These are phyloP conservation scores for Chelmon rostratus DNA, from an alignment of 2,797 vertebrate species.

Conservation along the genomic window DNA sequence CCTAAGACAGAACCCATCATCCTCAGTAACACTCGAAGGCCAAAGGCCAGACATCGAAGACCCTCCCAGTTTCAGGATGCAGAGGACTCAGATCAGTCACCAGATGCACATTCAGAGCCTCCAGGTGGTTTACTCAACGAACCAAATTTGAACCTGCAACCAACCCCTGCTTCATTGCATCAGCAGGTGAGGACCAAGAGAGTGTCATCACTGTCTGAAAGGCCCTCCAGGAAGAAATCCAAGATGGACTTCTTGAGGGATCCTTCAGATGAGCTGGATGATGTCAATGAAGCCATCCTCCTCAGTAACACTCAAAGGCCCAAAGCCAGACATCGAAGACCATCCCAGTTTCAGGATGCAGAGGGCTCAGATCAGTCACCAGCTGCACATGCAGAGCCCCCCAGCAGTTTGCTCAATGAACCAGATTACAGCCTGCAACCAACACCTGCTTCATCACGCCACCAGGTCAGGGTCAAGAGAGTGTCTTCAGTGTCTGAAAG, in stretches of 20 bases:
- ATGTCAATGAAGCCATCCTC: slow-evolving; percentile 63
- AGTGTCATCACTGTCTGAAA: slow-evolving; percentile 81
- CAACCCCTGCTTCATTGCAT: slow-evolving; percentile 44
- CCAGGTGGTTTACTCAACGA: slow-evolving; percentile 13
- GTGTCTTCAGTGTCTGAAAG: slow-evolving; percentile 82
- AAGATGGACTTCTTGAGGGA: slow-evolving; percentile 78
- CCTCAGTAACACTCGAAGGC: slow-evolving; percentile 44
- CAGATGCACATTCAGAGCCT: slow-evolving; percentile 20
- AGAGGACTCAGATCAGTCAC: slow-evolving; percentile 36
- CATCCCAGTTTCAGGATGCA: slow-evolving; percentile 31
- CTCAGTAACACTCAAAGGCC: slow-evolving; percentile 41
- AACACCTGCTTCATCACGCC: slow-evolving; percentile 48
- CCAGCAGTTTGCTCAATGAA: slow-evolving; percentile 10
- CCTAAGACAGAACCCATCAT: slow-evolving; percentile 64
- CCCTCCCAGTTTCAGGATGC: slow-evolving; percentile 29
- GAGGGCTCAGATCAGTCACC: slow-evolving; percentile 43
- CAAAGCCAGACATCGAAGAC: slow-evolving; percentile 4
- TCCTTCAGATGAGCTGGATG: slow-evolving; percentile 62
- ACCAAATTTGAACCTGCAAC: slow-evolving; percentile 18
- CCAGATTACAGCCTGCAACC: slow-evolving; percentile 21
- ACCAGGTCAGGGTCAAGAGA: slow-evolving; percentile 86
- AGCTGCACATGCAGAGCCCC: slow-evolving; percentile 14
- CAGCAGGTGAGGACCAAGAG: slow-evolving; percentile 86
- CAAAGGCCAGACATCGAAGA: slow-evolving; percentile 7
- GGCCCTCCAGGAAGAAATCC: slow-evolving; percentile 83